A percentile compares a stretch with the other conserved stretches of the same genome.
These are phyloP conservation scores for Lottia scabra DNA, from an alignment of 2,888 invertebrate genomes.

Conservation along the genomic window DNA sequence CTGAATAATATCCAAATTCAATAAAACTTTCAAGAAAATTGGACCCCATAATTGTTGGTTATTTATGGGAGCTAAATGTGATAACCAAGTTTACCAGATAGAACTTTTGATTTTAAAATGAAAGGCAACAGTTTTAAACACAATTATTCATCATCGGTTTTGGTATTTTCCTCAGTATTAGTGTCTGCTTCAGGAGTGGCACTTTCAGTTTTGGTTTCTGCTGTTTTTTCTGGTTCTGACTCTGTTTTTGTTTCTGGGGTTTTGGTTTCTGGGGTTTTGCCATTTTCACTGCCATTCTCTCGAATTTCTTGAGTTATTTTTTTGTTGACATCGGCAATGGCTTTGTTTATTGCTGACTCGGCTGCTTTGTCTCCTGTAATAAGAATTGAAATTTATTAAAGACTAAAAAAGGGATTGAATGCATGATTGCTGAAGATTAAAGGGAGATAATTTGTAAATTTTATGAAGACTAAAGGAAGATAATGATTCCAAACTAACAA, in stretches of 20 bases:
- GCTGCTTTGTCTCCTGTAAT: constrained; percentile 58
- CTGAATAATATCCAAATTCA: too few species aligned
- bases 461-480: too few species aligned
- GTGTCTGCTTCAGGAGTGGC: background rate
- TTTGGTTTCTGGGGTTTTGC: background rate
- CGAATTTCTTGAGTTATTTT: constrained; percentile 38
- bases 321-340: constrained; percentile 62
- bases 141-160: too few species aligned
- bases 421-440: too few species aligned
- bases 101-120: too few species aligned
- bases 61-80: too few species aligned
- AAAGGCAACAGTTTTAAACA: too few species aligned
- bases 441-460: too few species aligned
- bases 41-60: too few species aligned
- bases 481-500: background rate
- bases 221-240: constrained; percentile 3
- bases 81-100: too few species aligned
- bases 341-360: constrained; percentile 63
- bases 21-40: too few species aligned
- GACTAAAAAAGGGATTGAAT: too few species aligned
- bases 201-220: constrained; percentile 11
- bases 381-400: background rate
- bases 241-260: constrained; percentile 8
- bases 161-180: background rate
- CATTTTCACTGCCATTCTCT: constrained; percentile 4